phyloP scores from a whole-genome alignment of 2,888 invertebrate genomes.

The Euzetes globulus region DNA sequence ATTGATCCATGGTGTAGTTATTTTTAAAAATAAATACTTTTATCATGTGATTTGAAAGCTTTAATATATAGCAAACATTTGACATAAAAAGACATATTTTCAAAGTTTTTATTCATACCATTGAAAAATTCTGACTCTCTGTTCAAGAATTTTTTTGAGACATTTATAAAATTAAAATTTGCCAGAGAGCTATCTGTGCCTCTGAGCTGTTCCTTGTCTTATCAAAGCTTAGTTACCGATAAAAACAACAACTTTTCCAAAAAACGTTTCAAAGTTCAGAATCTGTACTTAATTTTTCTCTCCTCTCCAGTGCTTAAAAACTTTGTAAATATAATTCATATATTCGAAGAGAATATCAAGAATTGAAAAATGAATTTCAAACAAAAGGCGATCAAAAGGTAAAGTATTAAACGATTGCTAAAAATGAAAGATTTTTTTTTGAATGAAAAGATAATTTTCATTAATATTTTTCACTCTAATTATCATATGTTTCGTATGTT shows the following conservation, averaged over 20 bases:
- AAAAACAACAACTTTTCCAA: slow-evolving; percentile 13
- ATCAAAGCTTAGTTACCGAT: slow-evolving; percentile 19
- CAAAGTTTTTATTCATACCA: no score
- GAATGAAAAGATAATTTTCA: slow-evolving; percentile 2
- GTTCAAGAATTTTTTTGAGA: background rate
- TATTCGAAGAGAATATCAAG: background rate
- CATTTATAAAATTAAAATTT: background rate
- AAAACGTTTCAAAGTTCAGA: slow-evolving; percentile 4
- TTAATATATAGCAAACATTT: no score
- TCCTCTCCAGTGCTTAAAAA: background rate
- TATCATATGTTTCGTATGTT: background rate
- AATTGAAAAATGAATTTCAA: background rate
- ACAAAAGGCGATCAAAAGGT: background rate
- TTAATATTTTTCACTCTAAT: slow-evolving; percentile 1
- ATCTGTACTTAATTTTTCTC: background rate
- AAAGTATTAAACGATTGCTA: background rate
- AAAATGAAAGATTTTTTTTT: background rate
- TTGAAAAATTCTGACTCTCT: no score
- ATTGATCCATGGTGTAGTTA: no score
- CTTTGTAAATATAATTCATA: background rate
- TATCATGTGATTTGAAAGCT: no score
- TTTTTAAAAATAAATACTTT: no score
- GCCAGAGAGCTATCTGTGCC: background rate
- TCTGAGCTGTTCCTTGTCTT: slow-evolving; percentile 14
- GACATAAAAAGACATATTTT: no score